Evolutionary conservation across 2,797 vertebrate genomes (phyloP), one percentile per base, ranked within the genome.

Genomic region (Cercopithecus hamlyni): DNA sequence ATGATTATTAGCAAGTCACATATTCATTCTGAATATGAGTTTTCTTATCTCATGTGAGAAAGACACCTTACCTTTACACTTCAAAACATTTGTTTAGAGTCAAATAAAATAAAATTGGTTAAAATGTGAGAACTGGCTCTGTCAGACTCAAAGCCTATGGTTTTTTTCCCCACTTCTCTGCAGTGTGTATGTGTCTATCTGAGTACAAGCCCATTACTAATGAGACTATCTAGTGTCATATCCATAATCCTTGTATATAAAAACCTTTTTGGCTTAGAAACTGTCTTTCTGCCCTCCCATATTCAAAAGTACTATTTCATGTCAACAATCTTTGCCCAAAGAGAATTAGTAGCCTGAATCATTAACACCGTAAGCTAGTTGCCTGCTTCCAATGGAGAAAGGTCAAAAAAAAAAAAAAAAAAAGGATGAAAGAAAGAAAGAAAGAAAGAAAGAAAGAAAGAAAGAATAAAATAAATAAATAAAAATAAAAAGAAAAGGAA

Each of bases 341-440:
- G 26, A 96, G 83, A 64, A 41, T 41, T 5, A 67, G 77, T 96
- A 97, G 36, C 30, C 13, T 36, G 64, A 90, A 33, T 82, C 5
- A 80, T 96, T 83, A 91, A 77, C 39, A 33, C 20, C 58, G 67
- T 9, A 72, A 72, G 0, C 1, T 80, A 0, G 52, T 61, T 72
- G 81, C 3, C 20, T 86, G 5, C n/a, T 88, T 58, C 12, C 48
- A 64, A 33, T 17, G 30, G 33, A 33, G 14, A 64, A n/a, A 52
- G 33, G 15, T 64, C 0, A 7, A 30, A 61, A 33, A 64, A 64
- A 58, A 58, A 13, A 26, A 30, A 30, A 61, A 50, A 19, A 6
- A 6, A 50, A 19, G 0, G 1, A 19, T 5, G 15, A 11, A 45
- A 4, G 0, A 14, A 50, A 15, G 14, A 14, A 48, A 48, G 27